Conservation (phyloP, 23 tunicate genomes). For the Ciona savignyi region DNA sequence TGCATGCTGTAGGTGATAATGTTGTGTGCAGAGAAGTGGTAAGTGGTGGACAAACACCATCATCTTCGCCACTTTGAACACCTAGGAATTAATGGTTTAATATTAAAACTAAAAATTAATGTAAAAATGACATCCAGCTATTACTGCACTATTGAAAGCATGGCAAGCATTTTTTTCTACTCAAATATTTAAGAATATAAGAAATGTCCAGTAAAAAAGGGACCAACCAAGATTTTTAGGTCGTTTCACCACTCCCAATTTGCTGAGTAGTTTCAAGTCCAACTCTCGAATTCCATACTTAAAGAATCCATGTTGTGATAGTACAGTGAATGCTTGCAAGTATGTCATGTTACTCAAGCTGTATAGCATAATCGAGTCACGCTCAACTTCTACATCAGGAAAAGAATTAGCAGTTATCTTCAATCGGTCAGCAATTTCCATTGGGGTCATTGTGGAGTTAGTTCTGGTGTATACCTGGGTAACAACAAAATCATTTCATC, state of each 20-base stretch:
- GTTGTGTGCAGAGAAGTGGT: conserved; percentile 4
- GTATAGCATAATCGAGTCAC: conserved; percentile 3
- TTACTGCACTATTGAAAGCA: too few relatives aligned
- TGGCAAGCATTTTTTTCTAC: too few relatives aligned
- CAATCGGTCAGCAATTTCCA: conserved; percentile 4
- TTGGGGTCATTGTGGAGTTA: conserved; percentile 12
- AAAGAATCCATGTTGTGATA: conserved; percentile 48
- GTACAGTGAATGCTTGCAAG: conserved; percentile 12
- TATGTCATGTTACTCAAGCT: conserved; percentile 21
- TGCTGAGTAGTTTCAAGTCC: conserved; percentile 18
- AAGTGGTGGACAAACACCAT: conserved; percentile 24
- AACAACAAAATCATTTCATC: not conserved
- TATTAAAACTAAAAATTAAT: too few relatives aligned
- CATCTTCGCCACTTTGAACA: conserved; percentile 29
- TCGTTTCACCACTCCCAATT: conserved; percentile 14
- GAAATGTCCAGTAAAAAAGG: too few relatives aligned
- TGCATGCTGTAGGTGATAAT: conserved; percentile 15
- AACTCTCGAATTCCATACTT: conserved; percentile 19
- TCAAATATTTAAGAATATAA: too few relatives aligned
- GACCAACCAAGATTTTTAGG: conserved; percentile 11
- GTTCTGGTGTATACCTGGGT: conserved; percentile 23
- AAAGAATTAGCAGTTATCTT: conserved; percentile 3
- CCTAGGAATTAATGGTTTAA: conserved; percentile 14
- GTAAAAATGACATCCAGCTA: too few relatives aligned
- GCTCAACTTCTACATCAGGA: conserved; percentile 24